Conservation (phyloP, 2,113 vertebrate genomes). For the Pelvicachromis taeniatus region DNA sequence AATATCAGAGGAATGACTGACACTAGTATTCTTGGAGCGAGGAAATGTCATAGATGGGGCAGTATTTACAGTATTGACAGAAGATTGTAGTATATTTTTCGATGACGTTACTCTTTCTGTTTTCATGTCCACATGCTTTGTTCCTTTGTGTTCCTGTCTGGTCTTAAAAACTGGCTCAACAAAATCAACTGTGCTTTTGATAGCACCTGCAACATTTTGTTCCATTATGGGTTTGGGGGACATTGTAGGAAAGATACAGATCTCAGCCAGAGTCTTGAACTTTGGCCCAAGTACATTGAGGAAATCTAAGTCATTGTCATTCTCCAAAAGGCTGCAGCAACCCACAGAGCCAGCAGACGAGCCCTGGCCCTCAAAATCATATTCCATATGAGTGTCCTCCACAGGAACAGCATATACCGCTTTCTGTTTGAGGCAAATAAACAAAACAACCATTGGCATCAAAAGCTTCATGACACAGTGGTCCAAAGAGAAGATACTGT, state of each 20-base stretch:
- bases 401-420: constrained; percentile 61
- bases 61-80: background rate
- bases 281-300: constrained; percentile 83
- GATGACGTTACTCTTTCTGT: constrained; percentile 28
- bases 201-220: background rate
- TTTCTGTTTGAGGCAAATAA: constrained; percentile 76
- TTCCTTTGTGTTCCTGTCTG: constrained; percentile 1
- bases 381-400: constrained; percentile 78
- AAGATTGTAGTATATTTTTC: constrained; percentile 20
- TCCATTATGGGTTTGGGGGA: background rate
- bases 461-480: background rate
- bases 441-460: background rate
- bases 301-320: constrained; percentile 78
- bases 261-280: constrained; percentile 85
- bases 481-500: background rate
- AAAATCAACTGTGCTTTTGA: background rate
- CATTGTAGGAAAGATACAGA: constrained; percentile 59
- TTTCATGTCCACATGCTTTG: background rate
- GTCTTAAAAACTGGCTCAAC: background rate
- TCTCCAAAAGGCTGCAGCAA: constrained; percentile 83
- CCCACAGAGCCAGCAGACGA: constrained; percentile 80
- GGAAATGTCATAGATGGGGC: background rate
- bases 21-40: constrained; percentile 3
- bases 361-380: constrained; percentile 78
- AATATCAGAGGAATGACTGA: constrained; percentile 5